Evolutionary conservation across 2,888 invertebrate genomes (phyloP).

Genomic region (Meganola albula): DNA sequence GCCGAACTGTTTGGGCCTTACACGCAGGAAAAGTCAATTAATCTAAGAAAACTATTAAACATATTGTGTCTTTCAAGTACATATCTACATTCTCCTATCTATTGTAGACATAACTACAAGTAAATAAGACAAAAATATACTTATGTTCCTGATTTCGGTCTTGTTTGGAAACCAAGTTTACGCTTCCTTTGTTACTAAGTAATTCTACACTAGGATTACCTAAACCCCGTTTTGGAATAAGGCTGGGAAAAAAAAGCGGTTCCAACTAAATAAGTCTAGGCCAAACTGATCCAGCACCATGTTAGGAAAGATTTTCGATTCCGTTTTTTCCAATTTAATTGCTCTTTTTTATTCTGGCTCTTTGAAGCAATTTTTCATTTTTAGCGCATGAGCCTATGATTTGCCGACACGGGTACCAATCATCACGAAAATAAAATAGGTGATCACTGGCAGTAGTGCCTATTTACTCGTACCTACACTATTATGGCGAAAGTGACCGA

Average conservation of each 20-base stretch:
- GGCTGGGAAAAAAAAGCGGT: too few species aligned
- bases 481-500: conserved; percentile 12
- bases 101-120: neutral
- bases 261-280: too few species aligned
- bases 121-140: conserved; percentile 1
- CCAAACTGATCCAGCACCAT: neutral
- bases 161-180: conserved; percentile 11
- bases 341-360: conserved; percentile 13
- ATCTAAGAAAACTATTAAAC: neutral
- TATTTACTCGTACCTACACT: conserved; percentile 22
- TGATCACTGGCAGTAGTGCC: conserved; percentile 20
- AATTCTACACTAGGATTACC: conserved; percentile 4
- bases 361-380: conserved; percentile 19
- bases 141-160: neutral
- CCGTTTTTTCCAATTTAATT: too few species aligned
- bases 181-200: conserved; percentile 16
- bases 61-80: neutral
- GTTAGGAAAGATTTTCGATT: too few species aligned
- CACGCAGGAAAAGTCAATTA: conserved; percentile 26
- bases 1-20: conserved; percentile 33
- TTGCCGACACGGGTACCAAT: conserved; percentile 22
- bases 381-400: conserved; percentile 22
- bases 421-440: conserved; percentile 22
- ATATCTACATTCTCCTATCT: neutral
- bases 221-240: too few species aligned